These are phyloP conservation scores for Drosophila neotestacea DNA, from an alignment of 2,888 invertebrate species.

Conservation along the genomic window DNA sequence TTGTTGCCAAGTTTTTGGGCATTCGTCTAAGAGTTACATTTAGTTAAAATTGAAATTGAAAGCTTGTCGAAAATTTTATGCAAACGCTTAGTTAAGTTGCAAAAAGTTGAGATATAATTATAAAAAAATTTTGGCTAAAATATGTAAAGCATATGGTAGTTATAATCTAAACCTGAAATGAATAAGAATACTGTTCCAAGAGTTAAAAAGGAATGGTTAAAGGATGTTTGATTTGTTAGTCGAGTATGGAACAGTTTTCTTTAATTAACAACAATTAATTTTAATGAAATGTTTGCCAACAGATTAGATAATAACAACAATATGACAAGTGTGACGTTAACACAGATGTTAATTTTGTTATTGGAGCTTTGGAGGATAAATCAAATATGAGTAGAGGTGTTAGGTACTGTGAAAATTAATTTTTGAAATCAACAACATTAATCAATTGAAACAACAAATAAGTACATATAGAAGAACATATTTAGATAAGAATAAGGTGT, in stretches of 20 bases:
- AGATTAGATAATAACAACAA: slow-evolving; percentile 4
- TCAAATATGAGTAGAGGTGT: not conserved
- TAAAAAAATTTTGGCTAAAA: slow-evolving; percentile 28
- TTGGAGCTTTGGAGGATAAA: slow-evolving; percentile 2
- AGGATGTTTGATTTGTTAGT: not conserved
- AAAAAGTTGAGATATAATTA: slow-evolving; percentile 26
- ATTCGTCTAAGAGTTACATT: slow-evolving; percentile 52
- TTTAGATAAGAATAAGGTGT: not conserved
- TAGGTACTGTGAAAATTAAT: slow-evolving; percentile 9
- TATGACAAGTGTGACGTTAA: slow-evolving; percentile 7
- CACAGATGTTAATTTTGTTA: slow-evolving; percentile 10
- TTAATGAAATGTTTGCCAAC: slow-evolving; percentile 12
- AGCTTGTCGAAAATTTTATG: slow-evolving; percentile 61
- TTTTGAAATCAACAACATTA: slow-evolving; percentile 13
- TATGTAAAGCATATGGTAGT: slow-evolving; percentile 36
- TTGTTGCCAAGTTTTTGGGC: slow-evolving; percentile 44
- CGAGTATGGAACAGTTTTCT: slow-evolving; percentile 4
- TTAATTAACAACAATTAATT: slow-evolving; percentile 4
- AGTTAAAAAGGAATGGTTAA: not conserved
- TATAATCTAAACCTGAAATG: slow-evolving; percentile 22
- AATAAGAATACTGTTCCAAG: slow-evolving; percentile 32
- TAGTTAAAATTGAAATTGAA: slow-evolving; percentile 48
- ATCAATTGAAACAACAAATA: slow-evolving; percentile 13
- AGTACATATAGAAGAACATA: slow-evolving; percentile 3
- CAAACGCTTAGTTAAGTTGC: slow-evolving; percentile 51